Conservation (phyloP, 2,888 invertebrate genomes). For the Limnephilus lunatus region DNA sequence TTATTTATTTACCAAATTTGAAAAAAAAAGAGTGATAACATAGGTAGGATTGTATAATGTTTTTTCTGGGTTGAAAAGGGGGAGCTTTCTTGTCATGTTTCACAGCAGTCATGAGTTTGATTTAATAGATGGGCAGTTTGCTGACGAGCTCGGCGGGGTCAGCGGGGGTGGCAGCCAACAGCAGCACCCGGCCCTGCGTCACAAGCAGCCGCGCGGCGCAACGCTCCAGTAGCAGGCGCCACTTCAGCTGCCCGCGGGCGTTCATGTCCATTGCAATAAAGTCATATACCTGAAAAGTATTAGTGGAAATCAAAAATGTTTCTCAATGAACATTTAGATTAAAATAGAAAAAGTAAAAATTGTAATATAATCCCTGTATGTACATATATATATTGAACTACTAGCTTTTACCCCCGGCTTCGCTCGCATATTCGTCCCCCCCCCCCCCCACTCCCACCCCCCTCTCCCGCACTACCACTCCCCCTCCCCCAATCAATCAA, state of each 20-base stretch:
- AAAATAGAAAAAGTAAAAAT: background rate
- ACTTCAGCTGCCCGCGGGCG: conserved; percentile 78
- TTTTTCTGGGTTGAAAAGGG: background rate
- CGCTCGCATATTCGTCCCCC: too few species aligned
- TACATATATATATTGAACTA: background rate
- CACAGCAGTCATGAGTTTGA: background rate
- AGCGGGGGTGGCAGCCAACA: conserved; percentile 52
- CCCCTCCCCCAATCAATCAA: too few species aligned
- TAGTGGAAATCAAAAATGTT: background rate
- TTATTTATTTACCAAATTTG: background rate
- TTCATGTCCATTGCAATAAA: conserved; percentile 76
- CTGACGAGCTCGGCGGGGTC: conserved; percentile 62
- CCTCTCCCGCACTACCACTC: too few species aligned
- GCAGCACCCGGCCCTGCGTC: conserved; percentile 59
- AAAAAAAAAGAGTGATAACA: background rate
- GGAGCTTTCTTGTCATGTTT: background rate
- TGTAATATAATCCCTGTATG: background rate
- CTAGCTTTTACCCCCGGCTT: too few species aligned
- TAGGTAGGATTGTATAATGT: too few species aligned
- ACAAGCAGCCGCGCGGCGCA: conserved; percentile 77
- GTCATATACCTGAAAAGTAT: conserved; percentile 74
- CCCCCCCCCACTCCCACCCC: too few species aligned
- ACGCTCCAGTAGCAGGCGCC: conserved; percentile 81
- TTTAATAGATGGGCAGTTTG: conserved; percentile 63
- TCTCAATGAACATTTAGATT: background rate